Conservation (phyloP, 1,140 invertebrate genomes). For the Neotoxoptera formosana region DNA sequence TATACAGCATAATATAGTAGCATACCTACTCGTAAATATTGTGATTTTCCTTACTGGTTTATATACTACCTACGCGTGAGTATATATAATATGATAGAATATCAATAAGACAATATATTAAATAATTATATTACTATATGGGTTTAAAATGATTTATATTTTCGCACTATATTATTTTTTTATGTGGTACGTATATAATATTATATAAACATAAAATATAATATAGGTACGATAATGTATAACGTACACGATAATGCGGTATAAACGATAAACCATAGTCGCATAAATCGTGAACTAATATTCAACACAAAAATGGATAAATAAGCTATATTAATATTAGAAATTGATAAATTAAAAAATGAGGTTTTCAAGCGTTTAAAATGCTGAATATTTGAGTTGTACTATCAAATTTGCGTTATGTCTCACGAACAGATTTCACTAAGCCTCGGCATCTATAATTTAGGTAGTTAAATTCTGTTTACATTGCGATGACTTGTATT, state of each 20-base stretch:
- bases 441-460: background rate
- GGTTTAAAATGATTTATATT: background rate
- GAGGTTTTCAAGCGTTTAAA: background rate
- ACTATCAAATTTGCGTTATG: background rate
- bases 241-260: background rate
- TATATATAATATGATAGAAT: background rate
- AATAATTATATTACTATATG: background rate
- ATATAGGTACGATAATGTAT: too few relatives aligned
- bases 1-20: background rate
- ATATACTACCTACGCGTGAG: background rate
- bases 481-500: background rate
- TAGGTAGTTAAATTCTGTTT: background rate
- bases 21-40: background rate
- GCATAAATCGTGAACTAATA: background rate
- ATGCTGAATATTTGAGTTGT: background rate
- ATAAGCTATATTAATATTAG: background rate
- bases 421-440: conserved; percentile 3
- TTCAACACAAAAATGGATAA: background rate
- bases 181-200: background rate
- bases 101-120: background rate
- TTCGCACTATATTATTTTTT: background rate
- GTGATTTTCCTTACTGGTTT: background rate
- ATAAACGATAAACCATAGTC: background rate
- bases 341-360: conserved; percentile 12
- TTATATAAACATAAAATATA: background rate